Conservation (phyloP, 92 coral and sea anemone genomes). For the Porites evermanni region DNA sequence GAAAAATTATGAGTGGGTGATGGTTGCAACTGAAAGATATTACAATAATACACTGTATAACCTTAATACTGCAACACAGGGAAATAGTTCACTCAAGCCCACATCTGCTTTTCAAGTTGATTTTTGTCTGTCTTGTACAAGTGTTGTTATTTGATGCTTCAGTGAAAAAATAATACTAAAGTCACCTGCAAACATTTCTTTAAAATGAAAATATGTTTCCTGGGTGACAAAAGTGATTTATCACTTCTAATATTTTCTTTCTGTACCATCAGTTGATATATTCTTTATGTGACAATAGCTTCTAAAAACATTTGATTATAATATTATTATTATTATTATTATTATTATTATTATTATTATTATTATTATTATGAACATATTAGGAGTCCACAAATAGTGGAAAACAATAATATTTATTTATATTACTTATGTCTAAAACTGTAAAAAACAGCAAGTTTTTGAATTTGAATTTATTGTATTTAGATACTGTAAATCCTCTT, state of each 20-base stretch:
- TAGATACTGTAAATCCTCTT: too few species aligned
- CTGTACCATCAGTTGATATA: not conserved
- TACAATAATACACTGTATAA: not conserved
- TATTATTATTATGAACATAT: not conserved
- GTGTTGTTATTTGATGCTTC: not conserved
- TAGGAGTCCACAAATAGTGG: not conserved
- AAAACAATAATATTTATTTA: too few species aligned
- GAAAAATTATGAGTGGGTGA: too few species aligned
- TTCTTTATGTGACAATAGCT: not conserved
- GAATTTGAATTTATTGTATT: too few species aligned
- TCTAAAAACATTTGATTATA: too few species aligned
- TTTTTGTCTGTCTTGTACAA: not conserved
- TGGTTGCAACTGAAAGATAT: not conserved
- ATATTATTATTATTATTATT: too few species aligned
- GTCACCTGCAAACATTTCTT: not conserved
- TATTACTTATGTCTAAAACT: too few species aligned
- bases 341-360: too few species aligned
- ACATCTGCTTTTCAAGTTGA: not conserved
- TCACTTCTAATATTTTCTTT: not conserved
- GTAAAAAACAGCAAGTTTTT: not conserved
- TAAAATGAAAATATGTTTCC: conserved; percentile 2
- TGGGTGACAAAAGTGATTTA: conserved; percentile 3
- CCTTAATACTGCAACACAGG: not conserved
- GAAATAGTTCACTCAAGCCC: not conserved
- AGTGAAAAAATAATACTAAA: not conserved